Conservation (phyloP, 2,888 invertebrate species). For the Linhomoeus sp. region DNA sequence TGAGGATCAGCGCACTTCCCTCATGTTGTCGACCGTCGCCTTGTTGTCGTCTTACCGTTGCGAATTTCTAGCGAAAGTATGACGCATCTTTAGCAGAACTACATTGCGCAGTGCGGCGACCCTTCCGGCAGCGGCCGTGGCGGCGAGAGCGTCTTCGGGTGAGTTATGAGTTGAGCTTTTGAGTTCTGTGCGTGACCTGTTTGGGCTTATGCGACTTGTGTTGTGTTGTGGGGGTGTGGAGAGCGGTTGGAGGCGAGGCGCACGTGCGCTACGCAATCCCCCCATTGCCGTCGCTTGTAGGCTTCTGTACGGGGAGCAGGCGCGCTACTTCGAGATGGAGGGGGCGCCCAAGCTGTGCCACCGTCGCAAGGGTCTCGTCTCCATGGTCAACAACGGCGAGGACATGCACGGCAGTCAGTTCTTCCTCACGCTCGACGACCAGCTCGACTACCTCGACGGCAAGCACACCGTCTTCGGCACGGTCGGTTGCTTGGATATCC, state of each 20-base stretch:
- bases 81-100: constrained; percentile 42
- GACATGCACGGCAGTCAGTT: constrained; percentile 72
- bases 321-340: constrained; percentile 68
- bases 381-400: constrained; percentile 51
- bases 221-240: too few relatives aligned
- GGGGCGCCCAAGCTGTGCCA: constrained; percentile 75
- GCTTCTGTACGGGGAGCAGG: constrained; percentile 55
- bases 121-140: constrained; percentile 73
- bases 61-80: too few relatives aligned
- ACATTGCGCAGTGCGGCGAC: constrained; percentile 93
- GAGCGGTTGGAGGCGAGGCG: too few relatives aligned
- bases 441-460: constrained; percentile 63
- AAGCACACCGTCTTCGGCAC: constrained; percentile 87
- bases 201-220: too few relatives aligned
- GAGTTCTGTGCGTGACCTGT: neutral
- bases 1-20: too few relatives aligned
- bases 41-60: too few relatives aligned
- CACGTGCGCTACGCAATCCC: too few relatives aligned
- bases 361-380: constrained; percentile 54
- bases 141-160: constrained; percentile 70
- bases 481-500: constrained; percentile 9
- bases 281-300: constrained; percentile 16
- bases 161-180: constrained; percentile 7
- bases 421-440: constrained; percentile 70
- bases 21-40: too few relatives aligned